A percentile compares a stretch with the other conserved stretches of the same genome.
These are phyloP conservation scores for Xanthorhoe spadicearia DNA, from an alignment of 2,888 invertebrate species.

Conservation along the genomic window DNA sequence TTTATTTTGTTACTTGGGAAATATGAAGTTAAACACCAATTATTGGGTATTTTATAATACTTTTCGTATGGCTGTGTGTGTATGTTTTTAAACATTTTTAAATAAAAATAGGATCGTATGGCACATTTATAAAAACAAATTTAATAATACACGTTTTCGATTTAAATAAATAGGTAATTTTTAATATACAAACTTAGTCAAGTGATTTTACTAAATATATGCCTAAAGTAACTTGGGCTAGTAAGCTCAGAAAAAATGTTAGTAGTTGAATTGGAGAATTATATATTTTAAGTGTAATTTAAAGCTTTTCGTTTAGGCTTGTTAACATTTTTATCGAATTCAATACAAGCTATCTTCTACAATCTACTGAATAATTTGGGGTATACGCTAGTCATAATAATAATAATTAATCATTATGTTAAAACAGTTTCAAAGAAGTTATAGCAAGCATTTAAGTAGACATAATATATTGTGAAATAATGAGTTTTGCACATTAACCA, in stretches of 20 bases:
- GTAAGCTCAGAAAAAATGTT: slow-evolving; percentile 28
- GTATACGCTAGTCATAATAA: slow-evolving; percentile 8
- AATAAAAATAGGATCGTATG: slow-evolving; percentile 20
- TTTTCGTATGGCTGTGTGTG: slow-evolving; percentile 22
- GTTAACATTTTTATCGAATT: slow-evolving; percentile 20
- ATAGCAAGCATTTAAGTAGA: slow-evolving; percentile 12
- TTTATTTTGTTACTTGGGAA: not conserved
- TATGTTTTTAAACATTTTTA: slow-evolving; percentile 2
- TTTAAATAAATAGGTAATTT: not conserved
- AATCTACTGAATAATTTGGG: slow-evolving; percentile 17
- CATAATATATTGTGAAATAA: not conserved
- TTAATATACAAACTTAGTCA: not conserved
- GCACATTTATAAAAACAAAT: slow-evolving; percentile 22
- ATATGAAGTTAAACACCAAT: not conserved
- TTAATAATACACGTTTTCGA: not conserved
- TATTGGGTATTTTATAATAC: slow-evolving; percentile 5
- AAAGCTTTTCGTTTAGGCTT: slow-evolving; percentile 35
- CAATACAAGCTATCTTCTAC: slow-evolving; percentile 27
- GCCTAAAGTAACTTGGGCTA: slow-evolving; percentile 6
- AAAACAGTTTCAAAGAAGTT: not conserved
- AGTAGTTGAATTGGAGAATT: slow-evolving; percentile 21
- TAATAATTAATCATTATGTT: not conserved
- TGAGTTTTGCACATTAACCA: not conserved
- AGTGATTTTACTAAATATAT: slow-evolving; percentile 1
- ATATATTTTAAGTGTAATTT: slow-evolving; percentile 18